Conservation (phyloP, 2,113 vertebrate genomes). For the Cavia porcellus region DNA sequence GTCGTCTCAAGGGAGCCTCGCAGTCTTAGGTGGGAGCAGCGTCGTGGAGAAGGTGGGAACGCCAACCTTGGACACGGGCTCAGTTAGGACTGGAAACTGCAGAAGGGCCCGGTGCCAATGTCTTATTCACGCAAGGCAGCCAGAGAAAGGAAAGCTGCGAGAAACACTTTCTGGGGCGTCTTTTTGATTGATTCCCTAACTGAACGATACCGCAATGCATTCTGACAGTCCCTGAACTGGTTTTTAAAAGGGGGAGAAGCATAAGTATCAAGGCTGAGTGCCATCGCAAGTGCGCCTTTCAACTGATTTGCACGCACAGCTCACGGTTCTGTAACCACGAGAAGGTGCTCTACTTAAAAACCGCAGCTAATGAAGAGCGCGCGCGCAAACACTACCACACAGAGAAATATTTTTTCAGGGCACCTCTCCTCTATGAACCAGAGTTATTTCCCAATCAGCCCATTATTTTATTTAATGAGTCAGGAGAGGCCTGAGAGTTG, state of each 20-base stretch:
- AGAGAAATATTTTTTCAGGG: background rate
- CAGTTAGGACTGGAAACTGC: background rate
- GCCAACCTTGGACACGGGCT: background rate
- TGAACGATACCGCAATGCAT: background rate
- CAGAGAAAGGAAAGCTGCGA: background rate
- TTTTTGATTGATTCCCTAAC: background rate
- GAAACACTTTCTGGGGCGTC: background rate
- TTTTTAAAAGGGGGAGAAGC: background rate
- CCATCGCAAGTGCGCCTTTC: background rate
- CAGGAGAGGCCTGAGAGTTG: background rate
- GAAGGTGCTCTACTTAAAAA: background rate
- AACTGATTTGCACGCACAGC: too few species aligned
- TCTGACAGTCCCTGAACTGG: background rate
- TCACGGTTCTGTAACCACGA: background rate
- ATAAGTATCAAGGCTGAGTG: background rate
- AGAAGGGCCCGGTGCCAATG: background rate
- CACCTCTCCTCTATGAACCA: fast-evolving
- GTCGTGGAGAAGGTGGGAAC: background rate
- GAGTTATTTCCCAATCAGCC: background rate
- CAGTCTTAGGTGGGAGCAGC: too few species aligned
- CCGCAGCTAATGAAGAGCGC: background rate
- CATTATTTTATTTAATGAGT: background rate
- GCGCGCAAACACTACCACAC: background rate
- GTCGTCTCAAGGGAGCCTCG: background rate
- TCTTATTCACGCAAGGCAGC: background rate